Conservation (phyloP, 2,113 vertebrate species). For the Pteropus alecto region DNA sequence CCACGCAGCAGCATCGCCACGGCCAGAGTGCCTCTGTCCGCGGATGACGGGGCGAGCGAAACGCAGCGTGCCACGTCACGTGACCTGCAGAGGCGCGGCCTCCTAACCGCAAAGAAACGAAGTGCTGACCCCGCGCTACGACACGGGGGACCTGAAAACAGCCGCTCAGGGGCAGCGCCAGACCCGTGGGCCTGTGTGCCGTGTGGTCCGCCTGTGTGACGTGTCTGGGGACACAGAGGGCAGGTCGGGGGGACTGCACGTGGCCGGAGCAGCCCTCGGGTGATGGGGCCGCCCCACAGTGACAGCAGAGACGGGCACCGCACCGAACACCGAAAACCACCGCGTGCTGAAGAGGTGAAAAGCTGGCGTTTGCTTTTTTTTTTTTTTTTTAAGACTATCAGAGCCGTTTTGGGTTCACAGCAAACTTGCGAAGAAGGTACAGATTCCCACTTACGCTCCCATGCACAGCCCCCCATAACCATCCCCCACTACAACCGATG, state of each 20-base stretch:
- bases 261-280: neutral
- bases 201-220: neutral
- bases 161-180: neutral
- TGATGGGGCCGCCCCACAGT: neutral
- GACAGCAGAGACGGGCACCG: too few relatives aligned
- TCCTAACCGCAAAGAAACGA: neutral
- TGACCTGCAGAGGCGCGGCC: too few relatives aligned
- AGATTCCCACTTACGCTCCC: neutral
- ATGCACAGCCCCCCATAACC: neutral
- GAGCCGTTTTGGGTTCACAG: neutral
- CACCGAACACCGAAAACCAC: neutral
- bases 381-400: too few relatives aligned
- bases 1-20: too few relatives aligned
- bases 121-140: too few relatives aligned
- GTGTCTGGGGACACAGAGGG: neutral
- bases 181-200: neutral
- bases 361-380: neutral
- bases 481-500: fast-evolving
- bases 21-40: too few relatives aligned
- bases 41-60: too few relatives aligned
- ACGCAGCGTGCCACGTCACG: too few relatives aligned
- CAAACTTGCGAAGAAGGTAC: too few relatives aligned
- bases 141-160: neutral
- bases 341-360: fast-evolving
- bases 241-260: neutral